Base-by-base conservation (phyloP, 2,113 vertebrate species). In the Carassius gibelio region DNA sequence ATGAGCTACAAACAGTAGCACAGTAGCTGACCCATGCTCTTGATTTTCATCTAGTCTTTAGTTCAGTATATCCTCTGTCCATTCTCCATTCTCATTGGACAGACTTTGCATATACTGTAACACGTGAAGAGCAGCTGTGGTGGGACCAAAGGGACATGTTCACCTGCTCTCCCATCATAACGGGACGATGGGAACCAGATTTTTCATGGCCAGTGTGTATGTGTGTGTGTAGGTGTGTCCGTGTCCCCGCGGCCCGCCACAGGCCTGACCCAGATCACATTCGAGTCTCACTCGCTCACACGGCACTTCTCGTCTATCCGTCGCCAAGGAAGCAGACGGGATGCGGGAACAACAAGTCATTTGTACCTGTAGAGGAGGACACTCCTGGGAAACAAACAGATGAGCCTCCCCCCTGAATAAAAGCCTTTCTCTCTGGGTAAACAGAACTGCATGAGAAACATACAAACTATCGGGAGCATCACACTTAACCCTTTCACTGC, bases 371-470 rank as follows among this genome's bases (percentile, higher is more conserved):
- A 93, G 95, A 96, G 95, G 95, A 95, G 92, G 95, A 96, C 95
- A 96, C 96, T 96, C 96, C 96, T 96, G 96, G 96, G 96, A 96
- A 96, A 96, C 96, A 96, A 96, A 94, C 94, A 96, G 96, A 96
- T 96, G 96, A 96, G 94, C 95, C 92, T 95, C 76, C 93, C 89
- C 88, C 90, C 92, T 93, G 95, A 96, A 97, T 96, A 94, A 91
- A 94, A 95, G 93, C 96, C 94, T 93, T 95, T 96, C 95, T 95
- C 93, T 86, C 4, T 30, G 84, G 94, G 96, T 95, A 95, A 96
- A 96, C 95, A 96, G 95, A 96, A 96, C 96, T 96, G 96, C 96
- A 96, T 96, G 95, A 96, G 96, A 96, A 96, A 96, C 94, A 94
- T 88, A 93, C 91, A 92, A 92, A 95, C 95, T 96, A 95, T 95